phyloP scores from a whole-genome alignment of 2,888 invertebrate species.

The Helicoverpa assulta region DNA sequence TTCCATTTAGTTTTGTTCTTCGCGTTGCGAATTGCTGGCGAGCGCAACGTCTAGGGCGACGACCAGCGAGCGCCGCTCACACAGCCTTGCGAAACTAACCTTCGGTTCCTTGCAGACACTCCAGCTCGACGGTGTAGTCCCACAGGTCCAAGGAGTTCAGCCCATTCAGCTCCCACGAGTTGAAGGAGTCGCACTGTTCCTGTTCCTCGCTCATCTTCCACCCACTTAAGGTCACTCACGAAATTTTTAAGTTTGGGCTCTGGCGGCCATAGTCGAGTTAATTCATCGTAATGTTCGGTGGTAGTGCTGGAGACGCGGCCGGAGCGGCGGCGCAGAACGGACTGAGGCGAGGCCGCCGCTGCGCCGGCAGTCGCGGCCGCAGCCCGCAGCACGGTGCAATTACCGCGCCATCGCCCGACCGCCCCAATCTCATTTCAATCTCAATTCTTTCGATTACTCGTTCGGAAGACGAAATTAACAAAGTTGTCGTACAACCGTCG shows the following conservation, averaged over 20 bases:
- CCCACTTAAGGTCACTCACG: slow-evolving; percentile 74
- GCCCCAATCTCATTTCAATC: slow-evolving; percentile 84
- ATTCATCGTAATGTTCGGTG: slow-evolving; percentile 58
- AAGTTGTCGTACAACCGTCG: slow-evolving; percentile 72
- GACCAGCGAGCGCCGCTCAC: slow-evolving; percentile 72
- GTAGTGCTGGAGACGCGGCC: slow-evolving; percentile 60
- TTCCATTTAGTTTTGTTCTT: slow-evolving; percentile 70
- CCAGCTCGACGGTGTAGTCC: slow-evolving; percentile 96
- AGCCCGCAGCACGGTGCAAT: slow-evolving; percentile 73
- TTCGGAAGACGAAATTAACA: slow-evolving; percentile 80
- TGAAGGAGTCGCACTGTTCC: slow-evolving; percentile 85
- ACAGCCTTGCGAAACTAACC: slow-evolving; percentile 90
- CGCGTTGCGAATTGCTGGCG: slow-evolving; percentile 71
- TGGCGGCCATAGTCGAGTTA: slow-evolving; percentile 76
- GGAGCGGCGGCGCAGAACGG: slow-evolving; percentile 61
- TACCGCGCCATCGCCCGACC: slow-evolving; percentile 76
- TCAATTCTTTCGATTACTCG: slow-evolving; percentile 83
- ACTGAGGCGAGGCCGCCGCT: slow-evolving; percentile 73
- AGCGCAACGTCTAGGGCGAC: slow-evolving; percentile 58
- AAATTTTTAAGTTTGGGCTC: slow-evolving; percentile 68
- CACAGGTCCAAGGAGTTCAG: slow-evolving; percentile 94
- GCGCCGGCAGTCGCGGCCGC: slow-evolving; percentile 69
- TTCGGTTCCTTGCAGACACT: slow-evolving; percentile 94
- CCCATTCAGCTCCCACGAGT: slow-evolving; percentile 89
- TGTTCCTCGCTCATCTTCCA: slow-evolving; percentile 86